A percentile compares a stretch with the other conserved stretches of the same genome.
These are phyloP conservation scores for Ptychochromis oligacanthus DNA, from an alignment of 2,113 vertebrate genomes.

Conservation along the genomic window DNA sequence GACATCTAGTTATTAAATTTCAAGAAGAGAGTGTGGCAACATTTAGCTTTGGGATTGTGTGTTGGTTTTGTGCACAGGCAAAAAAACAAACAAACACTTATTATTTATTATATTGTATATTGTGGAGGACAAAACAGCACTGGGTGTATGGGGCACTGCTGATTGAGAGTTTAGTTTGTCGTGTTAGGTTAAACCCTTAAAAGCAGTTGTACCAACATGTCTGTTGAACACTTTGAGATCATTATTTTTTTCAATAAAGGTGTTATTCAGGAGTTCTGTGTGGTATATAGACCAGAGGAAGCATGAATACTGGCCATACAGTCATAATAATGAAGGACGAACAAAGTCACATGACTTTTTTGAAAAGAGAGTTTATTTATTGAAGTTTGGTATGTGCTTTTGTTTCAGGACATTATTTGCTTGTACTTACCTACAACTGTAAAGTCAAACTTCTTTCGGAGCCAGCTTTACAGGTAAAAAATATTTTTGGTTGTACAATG, in stretches of 20 bases:
- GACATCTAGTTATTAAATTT: neutral
- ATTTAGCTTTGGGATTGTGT: neutral
- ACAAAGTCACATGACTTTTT: too few species aligned
- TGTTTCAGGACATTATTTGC: too few species aligned
- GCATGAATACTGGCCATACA: too few species aligned
- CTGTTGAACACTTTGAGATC: slow-evolving; percentile 5
- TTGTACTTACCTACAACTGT: too few species aligned
- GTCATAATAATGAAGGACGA: too few species aligned
- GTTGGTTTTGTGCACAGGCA: neutral
- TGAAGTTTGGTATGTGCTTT: too few species aligned
- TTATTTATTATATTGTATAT: slow-evolving; percentile 8
- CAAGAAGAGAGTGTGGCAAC: neutral
- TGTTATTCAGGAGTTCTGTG: neutral
- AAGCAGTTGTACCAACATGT: neutral
- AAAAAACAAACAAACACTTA: neutral
- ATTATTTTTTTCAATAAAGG: slow-evolving; percentile 8
- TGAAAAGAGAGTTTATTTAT: too few species aligned
- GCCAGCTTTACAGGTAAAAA: too few species aligned
- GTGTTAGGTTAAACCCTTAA: neutral
- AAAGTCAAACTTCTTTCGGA: too few species aligned
- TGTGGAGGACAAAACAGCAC: neutral
- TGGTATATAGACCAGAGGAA: neutral
- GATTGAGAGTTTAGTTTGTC: neutral
- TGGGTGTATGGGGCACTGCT: neutral
- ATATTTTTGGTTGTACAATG: too few species aligned